phyloP scores from a whole-genome alignment of 1,140 invertebrate genomes.

The Papilio dardanus region DNA sequence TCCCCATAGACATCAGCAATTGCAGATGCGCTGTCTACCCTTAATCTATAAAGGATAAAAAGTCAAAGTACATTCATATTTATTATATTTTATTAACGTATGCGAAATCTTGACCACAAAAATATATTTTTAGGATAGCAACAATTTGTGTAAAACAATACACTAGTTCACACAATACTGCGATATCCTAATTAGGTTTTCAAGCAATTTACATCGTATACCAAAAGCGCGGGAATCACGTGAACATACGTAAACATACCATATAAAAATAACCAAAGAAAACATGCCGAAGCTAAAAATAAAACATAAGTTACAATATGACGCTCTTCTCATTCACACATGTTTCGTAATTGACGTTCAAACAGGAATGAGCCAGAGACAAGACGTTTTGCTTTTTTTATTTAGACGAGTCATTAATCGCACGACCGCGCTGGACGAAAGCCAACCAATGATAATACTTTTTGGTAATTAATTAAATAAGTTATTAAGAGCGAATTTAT shows the following conservation, averaged over 20 bases:
- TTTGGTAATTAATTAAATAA: conserved; percentile 37
- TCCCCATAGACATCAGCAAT: too few relatives aligned
- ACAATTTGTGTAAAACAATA: background rate
- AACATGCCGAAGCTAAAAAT: conserved; percentile 43
- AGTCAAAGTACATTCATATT: background rate
- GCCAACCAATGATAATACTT: conserved; percentile 41
- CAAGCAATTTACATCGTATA: conserved; percentile 52
- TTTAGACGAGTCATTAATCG: conserved; percentile 44
- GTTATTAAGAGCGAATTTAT: background rate
- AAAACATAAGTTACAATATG: conserved; percentile 42
- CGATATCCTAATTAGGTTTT: conserved; percentile 48
- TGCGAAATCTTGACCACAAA: background rate
- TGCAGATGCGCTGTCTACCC: too few relatives aligned
- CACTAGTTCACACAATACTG: background rate
- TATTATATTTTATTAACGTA: background rate
- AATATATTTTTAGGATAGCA: background rate
- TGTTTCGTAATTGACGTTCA: conserved; percentile 54
- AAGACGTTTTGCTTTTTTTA: conserved; percentile 43
- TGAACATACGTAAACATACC: conserved; percentile 64
- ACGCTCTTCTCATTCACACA: conserved; percentile 58
- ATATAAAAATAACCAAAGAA: conserved; percentile 53
- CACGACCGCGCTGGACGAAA: conserved; percentile 39
- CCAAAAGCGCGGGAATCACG: conserved; percentile 60
- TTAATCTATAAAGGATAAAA: too few relatives aligned
- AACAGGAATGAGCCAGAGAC: conserved; percentile 42